Evolutionary conservation across 2,888 invertebrate genomes (phyloP).

Genomic region (Ochlodes sylvanus): DNA sequence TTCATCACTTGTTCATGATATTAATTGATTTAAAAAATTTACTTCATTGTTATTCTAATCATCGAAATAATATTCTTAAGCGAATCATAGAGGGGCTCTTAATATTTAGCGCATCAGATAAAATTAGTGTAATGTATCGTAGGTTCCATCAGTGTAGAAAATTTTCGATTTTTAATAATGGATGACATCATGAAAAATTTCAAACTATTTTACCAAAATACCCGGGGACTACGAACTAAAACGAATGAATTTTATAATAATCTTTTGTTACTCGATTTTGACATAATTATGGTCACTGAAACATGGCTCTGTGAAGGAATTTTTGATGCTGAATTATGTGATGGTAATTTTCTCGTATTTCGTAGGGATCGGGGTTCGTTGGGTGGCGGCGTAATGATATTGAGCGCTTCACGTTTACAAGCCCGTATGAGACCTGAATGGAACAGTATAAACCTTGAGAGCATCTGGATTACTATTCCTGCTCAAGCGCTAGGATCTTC

Average conservation of each 20-base stretch:
- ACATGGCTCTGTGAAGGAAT: constrained; percentile 31
- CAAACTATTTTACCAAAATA: constrained; percentile 26
- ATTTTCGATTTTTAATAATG: not conserved
- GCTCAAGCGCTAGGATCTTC: not conserved
- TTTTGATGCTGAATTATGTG: constrained; percentile 20
- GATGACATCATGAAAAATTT: constrained; percentile 9
- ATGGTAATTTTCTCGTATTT: constrained; percentile 17
- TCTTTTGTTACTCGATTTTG: constrained; percentile 2
- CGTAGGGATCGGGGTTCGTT: constrained; percentile 23
- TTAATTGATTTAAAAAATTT: too few relatives aligned
- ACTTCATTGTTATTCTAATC: too few relatives aligned
- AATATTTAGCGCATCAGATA: too few relatives aligned
- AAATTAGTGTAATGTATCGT: not conserved
- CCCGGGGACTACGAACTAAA: constrained; percentile 24
- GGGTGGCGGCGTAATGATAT: constrained; percentile 30
- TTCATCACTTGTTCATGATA: too few relatives aligned
- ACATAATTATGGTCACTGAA: constrained; percentile 26
- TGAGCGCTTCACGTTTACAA: constrained; percentile 14
- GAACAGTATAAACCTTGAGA: constrained; percentile 14
- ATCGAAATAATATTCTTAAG: too few relatives aligned
- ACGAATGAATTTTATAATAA: constrained; percentile 27
- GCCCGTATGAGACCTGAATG: constrained; percentile 25
- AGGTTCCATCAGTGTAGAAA: not conserved
- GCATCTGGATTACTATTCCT: constrained; percentile 24
- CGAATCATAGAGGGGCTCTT: too few relatives aligned